These are phyloP conservation scores for Saturnia pavonia DNA, from an alignment of 2,888 invertebrate genomes.

Conservation along the genomic window DNA sequence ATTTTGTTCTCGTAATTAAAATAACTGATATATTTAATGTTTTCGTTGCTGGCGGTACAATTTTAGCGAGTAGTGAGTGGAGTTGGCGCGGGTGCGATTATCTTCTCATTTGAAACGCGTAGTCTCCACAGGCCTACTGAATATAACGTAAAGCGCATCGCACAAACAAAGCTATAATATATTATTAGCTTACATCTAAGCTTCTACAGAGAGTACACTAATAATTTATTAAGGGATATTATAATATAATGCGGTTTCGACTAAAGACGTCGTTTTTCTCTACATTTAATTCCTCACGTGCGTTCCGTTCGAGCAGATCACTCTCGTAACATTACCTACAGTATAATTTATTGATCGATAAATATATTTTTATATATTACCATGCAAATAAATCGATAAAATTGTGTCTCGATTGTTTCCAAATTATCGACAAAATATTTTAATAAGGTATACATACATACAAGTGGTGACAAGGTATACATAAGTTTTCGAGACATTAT, in stretches of 20 bases:
- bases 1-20: too few relatives aligned
- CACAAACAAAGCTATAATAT: slow-evolving; percentile 49
- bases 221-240: slow-evolving; percentile 52
- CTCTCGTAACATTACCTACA: slow-evolving; percentile 55
- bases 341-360: slow-evolving; percentile 32
- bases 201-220: slow-evolving; percentile 62
- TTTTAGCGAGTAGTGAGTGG: too few relatives aligned
- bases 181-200: slow-evolving; percentile 66
- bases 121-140: neutral
- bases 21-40: too few relatives aligned
- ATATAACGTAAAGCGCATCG: slow-evolving; percentile 23
- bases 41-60: too few relatives aligned
- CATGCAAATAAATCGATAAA: slow-evolving; percentile 12
- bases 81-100: too few relatives aligned
- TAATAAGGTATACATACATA: too few relatives aligned
- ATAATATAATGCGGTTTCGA: slow-evolving; percentile 41
- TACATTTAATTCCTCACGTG: slow-evolving; percentile 78
- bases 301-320: slow-evolving; percentile 67
- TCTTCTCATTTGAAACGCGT: neutral
- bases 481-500: neutral
- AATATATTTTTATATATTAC: slow-evolving; percentile 25
- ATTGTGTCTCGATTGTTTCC: neutral
- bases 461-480: too few relatives aligned
- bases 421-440: slow-evolving; percentile 10
- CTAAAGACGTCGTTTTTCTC: slow-evolving; percentile 45